Conservation (phyloP, 2,888 invertebrate genomes). For the Diaprepes abbreviatus region DNA sequence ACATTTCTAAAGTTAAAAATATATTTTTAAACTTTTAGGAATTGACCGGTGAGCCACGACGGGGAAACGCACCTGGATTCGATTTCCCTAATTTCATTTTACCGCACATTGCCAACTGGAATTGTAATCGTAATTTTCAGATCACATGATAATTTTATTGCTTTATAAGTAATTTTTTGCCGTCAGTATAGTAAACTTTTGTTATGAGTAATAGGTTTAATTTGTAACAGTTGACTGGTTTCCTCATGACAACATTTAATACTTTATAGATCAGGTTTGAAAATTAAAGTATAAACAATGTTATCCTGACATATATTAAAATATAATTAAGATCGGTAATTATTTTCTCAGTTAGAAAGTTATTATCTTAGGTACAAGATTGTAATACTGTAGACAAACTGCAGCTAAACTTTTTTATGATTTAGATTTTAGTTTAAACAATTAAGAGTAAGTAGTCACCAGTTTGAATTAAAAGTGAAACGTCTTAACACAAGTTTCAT, state of each 20-base stretch:
- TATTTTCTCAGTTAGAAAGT: too few relatives aligned
- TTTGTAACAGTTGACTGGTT: slow-evolving; percentile 11
- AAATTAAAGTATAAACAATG: too few relatives aligned
- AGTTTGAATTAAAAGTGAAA: too few relatives aligned
- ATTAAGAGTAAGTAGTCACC: too few relatives aligned
- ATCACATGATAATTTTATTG: slow-evolving; percentile 36
- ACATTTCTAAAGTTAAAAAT: slow-evolving; percentile 34
- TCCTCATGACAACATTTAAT: neutral
- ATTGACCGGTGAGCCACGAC: neutral
- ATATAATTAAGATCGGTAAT: too few relatives aligned
- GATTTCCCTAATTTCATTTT: neutral
- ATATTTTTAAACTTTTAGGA: slow-evolving; percentile 16
- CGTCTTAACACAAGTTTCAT: too few relatives aligned
- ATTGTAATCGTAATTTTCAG: neutral
- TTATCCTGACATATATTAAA: too few relatives aligned
- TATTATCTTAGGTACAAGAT: too few relatives aligned
- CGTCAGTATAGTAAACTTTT: slow-evolving; percentile 31
- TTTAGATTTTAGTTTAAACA: too few relatives aligned
- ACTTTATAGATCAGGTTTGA: too few relatives aligned
- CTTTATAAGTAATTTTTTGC: slow-evolving; percentile 10
- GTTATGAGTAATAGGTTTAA: slow-evolving; percentile 14
- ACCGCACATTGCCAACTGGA: neutral
- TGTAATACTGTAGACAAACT: too few relatives aligned
- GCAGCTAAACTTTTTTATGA: too few relatives aligned
- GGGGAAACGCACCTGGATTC: neutral